phyloP scores from a whole-genome alignment of 2,113 vertebrate genomes.

The Ictidomys tridecemlineatus region DNA sequence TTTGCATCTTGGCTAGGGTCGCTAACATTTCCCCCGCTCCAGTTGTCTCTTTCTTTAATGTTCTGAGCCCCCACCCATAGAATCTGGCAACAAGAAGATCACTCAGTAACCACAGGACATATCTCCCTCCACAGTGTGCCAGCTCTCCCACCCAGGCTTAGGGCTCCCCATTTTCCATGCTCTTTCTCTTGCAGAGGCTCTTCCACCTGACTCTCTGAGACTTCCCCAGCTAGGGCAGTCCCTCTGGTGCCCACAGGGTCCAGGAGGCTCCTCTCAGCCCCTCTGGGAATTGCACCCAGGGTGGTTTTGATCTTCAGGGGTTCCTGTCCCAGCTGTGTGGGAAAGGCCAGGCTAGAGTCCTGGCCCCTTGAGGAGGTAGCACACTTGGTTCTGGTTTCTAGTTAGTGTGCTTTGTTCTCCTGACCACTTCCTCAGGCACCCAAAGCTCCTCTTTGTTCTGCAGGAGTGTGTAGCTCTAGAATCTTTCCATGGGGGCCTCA shows the following conservation, averaged over 20 bases:
- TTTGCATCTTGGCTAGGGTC: not conserved
- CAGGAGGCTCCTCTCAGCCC: not conserved
- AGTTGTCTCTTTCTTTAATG: not conserved
- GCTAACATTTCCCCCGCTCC: not conserved
- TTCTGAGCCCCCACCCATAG: slow-evolving; percentile 1
- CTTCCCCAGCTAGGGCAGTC: not conserved
- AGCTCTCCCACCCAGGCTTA: not conserved
- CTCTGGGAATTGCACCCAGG: not conserved
- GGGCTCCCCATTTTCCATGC: not conserved
- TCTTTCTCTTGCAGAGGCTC: not conserved
- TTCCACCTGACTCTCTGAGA: not conserved
- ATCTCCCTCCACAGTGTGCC: not conserved
- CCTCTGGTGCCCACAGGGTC: too few relatives aligned
- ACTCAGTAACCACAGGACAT: not conserved
- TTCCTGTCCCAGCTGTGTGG: not conserved
- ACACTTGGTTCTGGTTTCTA: not conserved
- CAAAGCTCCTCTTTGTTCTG: not conserved
- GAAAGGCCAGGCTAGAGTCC: not conserved
- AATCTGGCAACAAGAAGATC: not conserved
- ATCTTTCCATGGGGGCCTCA: not conserved
- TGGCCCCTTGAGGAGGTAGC: not conserved
- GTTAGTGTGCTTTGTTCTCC: not conserved
- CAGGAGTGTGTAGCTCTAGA: rapidly evolving
- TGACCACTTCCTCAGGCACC: not conserved
- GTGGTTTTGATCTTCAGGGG: not conserved